Evolutionary conservation across 1,140 invertebrate species (phyloP), one percentile per base, ranked within the genome.

Genomic region (Trichoplusia ni): DNA sequence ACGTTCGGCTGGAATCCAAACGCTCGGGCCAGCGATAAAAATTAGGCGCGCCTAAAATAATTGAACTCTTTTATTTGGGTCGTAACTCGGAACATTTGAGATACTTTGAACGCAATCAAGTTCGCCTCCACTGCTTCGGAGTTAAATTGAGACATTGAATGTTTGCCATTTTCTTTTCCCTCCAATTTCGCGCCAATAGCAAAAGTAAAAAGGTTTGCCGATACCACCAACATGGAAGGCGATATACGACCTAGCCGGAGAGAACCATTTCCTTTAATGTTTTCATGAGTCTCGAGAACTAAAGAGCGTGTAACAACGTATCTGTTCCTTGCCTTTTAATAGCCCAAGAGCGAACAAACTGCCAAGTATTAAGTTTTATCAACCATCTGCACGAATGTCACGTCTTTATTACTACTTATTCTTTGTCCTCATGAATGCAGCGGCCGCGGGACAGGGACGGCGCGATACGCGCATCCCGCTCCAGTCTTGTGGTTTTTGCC

Each of bases 401-500:
- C 84, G 86, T 90, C 86, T 89, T 82, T 89, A 89, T 89, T 85
- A 81, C 83, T 86, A 82, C 83, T 86, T 89, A 89, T 84, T 86
- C 87, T 87, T 88, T 87, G 86, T 83, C 81, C 78, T 82, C 75
- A 73, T 82, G 81, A 79, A 85, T 85, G 84, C 79, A 85, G 64
- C 65, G 74, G 64, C 42, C 37, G 61, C 33, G 54, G 54, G 73
- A 75, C 56, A 63, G 56, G 68, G 81, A 84, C 33, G 60, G 71
- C 59, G 9, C 19, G 21, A 75, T 77, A 77, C 71, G 31, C 61
- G 56, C 47, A 69, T 86, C 80, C 64, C 73, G 44, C 73, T 86
- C 46, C 38, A 58, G 63, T 61, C 59, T 70, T 73, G 73, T 75
- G 69, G 74, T 76, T 75, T 58, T 73, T 46, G 62, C 66, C 69